These are phyloP conservation scores for Romanogobio albipinnatus DNA, from an alignment of 2,113 vertebrate genomes.

Conservation along the genomic window DNA sequence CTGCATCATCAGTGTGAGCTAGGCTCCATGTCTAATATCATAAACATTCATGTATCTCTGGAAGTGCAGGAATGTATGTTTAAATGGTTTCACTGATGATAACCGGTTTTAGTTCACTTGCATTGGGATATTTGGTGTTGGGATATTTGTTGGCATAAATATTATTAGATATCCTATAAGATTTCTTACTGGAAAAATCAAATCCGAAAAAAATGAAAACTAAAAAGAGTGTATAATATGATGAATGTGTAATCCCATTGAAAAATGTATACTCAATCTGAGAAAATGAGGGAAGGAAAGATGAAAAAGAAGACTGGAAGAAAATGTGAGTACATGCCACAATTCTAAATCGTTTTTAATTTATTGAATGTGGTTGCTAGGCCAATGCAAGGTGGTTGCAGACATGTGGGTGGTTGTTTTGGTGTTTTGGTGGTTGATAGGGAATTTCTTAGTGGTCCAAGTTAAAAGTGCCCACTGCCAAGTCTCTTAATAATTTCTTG, in stretches of 20 bases:
- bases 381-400: not conserved
- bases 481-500: not conserved
- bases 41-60: constrained; percentile 19
- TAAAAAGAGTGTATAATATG: not conserved
- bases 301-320: not conserved
- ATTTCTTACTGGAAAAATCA: not conserved
- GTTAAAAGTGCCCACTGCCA: not conserved
- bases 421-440: no score
- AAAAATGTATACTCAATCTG: no score
- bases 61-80: constrained; percentile 7
- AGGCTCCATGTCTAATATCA: constrained; percentile 18
- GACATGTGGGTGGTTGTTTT: not conserved
- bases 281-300: no score
- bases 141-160: constrained; percentile 27
- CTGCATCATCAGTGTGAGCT: not conserved
- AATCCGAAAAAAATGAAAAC: not conserved
- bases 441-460: not conserved
- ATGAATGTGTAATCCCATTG: no score
- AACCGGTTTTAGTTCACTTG: constrained; percentile 12
- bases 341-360: not conserved
- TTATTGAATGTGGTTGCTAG: not conserved
- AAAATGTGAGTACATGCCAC: not conserved
- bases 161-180: not conserved
- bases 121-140: not conserved
- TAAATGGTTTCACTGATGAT: not conserved